These are phyloP conservation scores for Hemichromis elongatus DNA, from an alignment of 2,113 vertebrate species.

Conservation along the genomic window DNA sequence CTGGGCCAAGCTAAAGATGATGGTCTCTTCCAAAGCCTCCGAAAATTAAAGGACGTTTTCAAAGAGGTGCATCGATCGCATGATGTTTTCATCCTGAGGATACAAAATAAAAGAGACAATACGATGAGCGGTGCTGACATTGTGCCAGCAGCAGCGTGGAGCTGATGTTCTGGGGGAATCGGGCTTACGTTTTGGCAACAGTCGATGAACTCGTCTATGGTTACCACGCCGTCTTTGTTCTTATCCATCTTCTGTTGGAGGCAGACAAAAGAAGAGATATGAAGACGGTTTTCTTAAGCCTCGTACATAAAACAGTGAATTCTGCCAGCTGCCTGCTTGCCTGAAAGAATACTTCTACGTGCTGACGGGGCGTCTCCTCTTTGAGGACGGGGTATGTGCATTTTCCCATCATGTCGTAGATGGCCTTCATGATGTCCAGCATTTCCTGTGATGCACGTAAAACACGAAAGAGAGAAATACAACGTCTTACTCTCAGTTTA, in stretches of 20 bases:
- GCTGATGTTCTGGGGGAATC: neutral
- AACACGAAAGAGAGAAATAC: neutral
- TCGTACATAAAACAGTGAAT: fast-evolving
- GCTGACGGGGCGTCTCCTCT: slow-evolving; percentile 92
- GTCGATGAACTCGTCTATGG: slow-evolving; percentile 99
- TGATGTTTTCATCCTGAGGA: slow-evolving; percentile 96
- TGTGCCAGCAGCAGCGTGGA: neutral
- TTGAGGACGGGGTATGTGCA: slow-evolving; percentile 93
- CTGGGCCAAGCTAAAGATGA: slow-evolving; percentile 65
- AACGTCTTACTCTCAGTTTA: neutral
- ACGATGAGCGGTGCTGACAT: neutral
- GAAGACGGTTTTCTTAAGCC: neutral
- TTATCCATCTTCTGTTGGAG: slow-evolving; percentile 96
- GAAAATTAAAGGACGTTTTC: slow-evolving; percentile 93
- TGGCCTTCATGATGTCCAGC: slow-evolving; percentile 98
- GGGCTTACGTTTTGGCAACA: slow-evolving; percentile 96
- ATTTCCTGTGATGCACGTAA: slow-evolving; percentile 79
- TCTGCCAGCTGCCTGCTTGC: slow-evolving; percentile 56
- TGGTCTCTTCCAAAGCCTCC: slow-evolving; percentile 61
- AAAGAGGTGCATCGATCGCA: slow-evolving; percentile 99
- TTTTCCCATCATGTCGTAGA: slow-evolving; percentile 99
- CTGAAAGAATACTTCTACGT: slow-evolving; percentile 96
- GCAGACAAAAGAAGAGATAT: neutral
- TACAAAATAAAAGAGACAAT: slow-evolving; percentile 23
- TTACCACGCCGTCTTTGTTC: slow-evolving; percentile 97